Base-by-base conservation (phyloP, 2,888 invertebrate genomes). In the Myopa testacea region DNA sequence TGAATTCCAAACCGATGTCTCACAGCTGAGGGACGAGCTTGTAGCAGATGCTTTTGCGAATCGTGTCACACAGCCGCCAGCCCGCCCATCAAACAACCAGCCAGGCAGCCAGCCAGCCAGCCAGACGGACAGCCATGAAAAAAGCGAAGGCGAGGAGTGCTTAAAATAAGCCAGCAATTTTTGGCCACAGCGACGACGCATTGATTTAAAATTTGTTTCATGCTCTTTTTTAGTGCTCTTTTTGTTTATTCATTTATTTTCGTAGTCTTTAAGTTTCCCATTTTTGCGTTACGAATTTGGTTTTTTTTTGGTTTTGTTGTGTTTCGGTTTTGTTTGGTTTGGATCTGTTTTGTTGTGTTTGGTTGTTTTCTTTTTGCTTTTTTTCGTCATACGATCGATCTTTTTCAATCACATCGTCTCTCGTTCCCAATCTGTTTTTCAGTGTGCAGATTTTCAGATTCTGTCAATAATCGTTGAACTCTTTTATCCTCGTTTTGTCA, bases 1-100 rank as follows among this genome's bases (percentile, higher is more conserved):
- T 14, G 37, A 65, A 65, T 65, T 65, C 65, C 65, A 65, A 37
- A 14, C 8, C 34, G 65, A 65, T 65, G 65, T 37, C 14, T 16
- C 65, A 26, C 26, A 37, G 19, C 63, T 12, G 63, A 37, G 63
- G 37, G 37, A 37, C 10, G 26, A 8, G 19, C 63, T 14, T 26
- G 63, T n/a, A 37, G 37, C 34, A 63, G 60, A 60, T 8, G 19
- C 45, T 2, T 45, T 45, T 10, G 45, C 45, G 45, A 45, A 55
- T 14, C 55, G 55, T 55, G 55, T 55, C 55, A n/a, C 14, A 55
- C 55, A 55, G 8, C 10, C 55, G 14, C 14, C 55, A 10, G 16
- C 4, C 55, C 14, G 55, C 10, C 45, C 45, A 26, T 26, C 26
- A 26, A 50, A 14, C 14, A 1, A 14, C 50, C 10, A 8, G 50